Evolutionary conservation across 1,140 invertebrate genomes (phyloP), one percentile per base, ranked within the genome.

Genomic region (Eriosoma lanigerum): DNA sequence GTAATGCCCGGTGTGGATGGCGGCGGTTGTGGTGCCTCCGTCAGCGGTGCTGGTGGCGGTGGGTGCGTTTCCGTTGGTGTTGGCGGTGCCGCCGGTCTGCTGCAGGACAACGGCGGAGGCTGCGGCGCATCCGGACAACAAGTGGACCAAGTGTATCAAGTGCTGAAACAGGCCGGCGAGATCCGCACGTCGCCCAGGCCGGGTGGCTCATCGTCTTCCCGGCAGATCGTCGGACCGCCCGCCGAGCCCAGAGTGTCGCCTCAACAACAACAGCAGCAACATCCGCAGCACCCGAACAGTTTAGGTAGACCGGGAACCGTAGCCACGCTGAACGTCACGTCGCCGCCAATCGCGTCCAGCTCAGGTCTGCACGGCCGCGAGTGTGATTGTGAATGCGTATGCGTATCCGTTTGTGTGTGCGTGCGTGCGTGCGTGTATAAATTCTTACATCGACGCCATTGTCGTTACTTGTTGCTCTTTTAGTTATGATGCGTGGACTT

Each of bases 121-220:
- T 10, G 21, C 13, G 12, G 21, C 24, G 56, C 3, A 4, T n/a
- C n/a, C n/a, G 82, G 86, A 86, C 92, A 64, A 46, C 78, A 94
- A 89, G 91, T 94, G 88, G 94, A 96, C 89, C 91, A 92, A 87
- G 94, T 93, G 85, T 96, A 96, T 88, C 94, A 94, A 89, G 93
- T 96, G 85, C 89, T 96, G 88, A 96, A 96, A 89, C 93, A 95
- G 87, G 94, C 94, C 84, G 93, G 93, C 84, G 93, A 95, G 89
- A 92, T 96, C 86, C 62, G 73, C 88, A 86, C 88, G 87, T 83
- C 86, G 87, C 80, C 75, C 15, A 72, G 81, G 50, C 44, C 68
- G 32, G 17, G 50, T 9, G 62, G 56, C 6, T n/a, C 66, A 26
- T 72, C 73, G 50, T 46, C 80, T 81, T 24, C 58, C 80, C 64